Conservation (phyloP, 2,888 invertebrate genomes). For the Zele albiditarsus region DNA sequence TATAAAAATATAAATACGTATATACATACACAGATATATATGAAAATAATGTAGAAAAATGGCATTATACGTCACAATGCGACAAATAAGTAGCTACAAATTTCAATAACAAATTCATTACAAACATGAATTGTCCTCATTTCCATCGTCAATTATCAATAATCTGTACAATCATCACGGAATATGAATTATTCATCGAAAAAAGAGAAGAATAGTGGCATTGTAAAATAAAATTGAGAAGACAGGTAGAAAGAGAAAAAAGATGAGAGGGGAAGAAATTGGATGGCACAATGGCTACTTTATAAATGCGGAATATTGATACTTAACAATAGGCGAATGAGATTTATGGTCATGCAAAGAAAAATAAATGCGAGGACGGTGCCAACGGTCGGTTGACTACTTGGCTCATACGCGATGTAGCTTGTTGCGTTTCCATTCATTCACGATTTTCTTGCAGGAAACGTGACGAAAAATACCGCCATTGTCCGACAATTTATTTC, state of each 20-base stretch:
- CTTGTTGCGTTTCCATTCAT: constrained; percentile 67
- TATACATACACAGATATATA: background rate
- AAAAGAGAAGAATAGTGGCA: background rate
- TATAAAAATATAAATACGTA: background rate
- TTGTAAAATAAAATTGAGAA: too few relatives aligned
- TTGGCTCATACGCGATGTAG: constrained; percentile 64
- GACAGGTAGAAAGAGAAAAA: too few relatives aligned
- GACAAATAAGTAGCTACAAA: background rate
- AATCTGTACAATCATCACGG: background rate
- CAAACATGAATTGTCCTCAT: too few relatives aligned
- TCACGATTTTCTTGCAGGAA: constrained; percentile 47
- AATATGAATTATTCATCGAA: background rate
- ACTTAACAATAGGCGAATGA: constrained; percentile 28
- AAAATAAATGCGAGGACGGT: constrained; percentile 24
- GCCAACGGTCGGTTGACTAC: constrained; percentile 52
- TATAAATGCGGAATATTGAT: constrained; percentile 1
- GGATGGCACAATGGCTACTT: background rate
- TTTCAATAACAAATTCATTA: constrained; percentile 9
- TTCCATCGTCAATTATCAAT: background rate
- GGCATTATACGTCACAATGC: background rate
- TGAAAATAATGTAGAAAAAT: background rate
- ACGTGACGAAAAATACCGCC: constrained; percentile 9
- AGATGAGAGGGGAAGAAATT: background rate
- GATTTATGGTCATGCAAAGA: constrained; percentile 25
- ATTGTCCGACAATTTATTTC: background rate